Percentiles rank a stretch among this genome's conserved stretches.
phyloP scores from a whole-genome alignment of 1,140 invertebrate genomes.

The Pseudomyrmex gracilis region DNA sequence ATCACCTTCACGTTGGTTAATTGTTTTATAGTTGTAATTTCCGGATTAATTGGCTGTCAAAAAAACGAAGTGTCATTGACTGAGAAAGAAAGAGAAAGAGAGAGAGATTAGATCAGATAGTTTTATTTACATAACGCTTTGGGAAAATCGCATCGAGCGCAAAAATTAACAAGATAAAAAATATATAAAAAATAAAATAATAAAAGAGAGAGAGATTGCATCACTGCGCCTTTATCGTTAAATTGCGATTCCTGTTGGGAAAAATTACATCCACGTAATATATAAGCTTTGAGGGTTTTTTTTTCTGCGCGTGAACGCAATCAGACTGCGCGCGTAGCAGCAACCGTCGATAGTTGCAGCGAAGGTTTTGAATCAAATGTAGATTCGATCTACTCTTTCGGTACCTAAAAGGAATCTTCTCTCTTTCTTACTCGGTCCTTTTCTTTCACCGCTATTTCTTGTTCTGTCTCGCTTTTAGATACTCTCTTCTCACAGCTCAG shows the following conservation, averaged over 20 bases:
- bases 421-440: background rate
- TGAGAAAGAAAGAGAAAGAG: no score
- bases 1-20: background rate
- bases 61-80: no score
- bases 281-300: constrained; percentile 3
- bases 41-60: background rate
- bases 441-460: constrained; percentile 21
- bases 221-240: background rate
- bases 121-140: no score
- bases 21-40: background rate
- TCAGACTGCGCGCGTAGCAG: background rate
- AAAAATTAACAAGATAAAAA: no score
- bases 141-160: no score
- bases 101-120: no score
- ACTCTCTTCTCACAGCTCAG: background rate
- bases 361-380: constrained; percentile 33
- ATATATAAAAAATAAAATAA: no score
- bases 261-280: background rate
- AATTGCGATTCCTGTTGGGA: background rate
- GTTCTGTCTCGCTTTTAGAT: background rate
- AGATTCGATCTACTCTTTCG: constrained; percentile 25
- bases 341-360: constrained; percentile 8
- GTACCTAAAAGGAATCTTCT: constrained; percentile 1
- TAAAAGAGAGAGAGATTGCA: no score
- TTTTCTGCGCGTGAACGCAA: background rate